phyloP scores from a whole-genome alignment of 2,888 invertebrate species.

The Rotaria magnacalcarata region DNA sequence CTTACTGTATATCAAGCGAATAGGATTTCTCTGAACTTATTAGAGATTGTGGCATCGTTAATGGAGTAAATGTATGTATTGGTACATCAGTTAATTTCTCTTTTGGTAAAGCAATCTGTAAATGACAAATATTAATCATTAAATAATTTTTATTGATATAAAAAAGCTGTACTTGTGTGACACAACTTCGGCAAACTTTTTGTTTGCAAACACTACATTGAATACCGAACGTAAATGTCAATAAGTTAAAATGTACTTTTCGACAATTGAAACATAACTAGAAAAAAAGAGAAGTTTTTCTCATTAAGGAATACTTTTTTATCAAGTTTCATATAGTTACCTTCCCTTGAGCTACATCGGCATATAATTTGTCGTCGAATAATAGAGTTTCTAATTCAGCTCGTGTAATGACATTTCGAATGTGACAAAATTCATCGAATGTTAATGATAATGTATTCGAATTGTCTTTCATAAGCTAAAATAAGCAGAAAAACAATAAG shows the following conservation, averaged over 20 bases:
- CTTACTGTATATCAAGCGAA: neutral
- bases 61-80: slow-evolving; percentile 17
- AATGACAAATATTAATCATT: neutral
- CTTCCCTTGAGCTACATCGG: slow-evolving; percentile 28
- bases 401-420: slow-evolving; percentile 33
- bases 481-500: too few species aligned
- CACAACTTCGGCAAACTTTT: neutral
- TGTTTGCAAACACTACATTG: slow-evolving; percentile 33
- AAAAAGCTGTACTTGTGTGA: neutral
- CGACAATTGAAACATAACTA: slow-evolving; percentile 27
- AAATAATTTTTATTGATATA: neutral
- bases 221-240: slow-evolving; percentile 35
- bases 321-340: neutral
- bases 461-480: slow-evolving; percentile 32
- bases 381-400: slow-evolving; percentile 13
- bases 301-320: neutral
- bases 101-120: slow-evolving; percentile 7
- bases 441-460: slow-evolving; percentile 26
- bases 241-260: slow-evolving; percentile 35
- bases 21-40: neutral
- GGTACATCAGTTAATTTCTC: slow-evolving; percentile 17
- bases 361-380: slow-evolving; percentile 19
- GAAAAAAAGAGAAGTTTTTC: neutral
- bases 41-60: neutral
- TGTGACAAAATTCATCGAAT: slow-evolving; percentile 31